Percentiles rank a stretch among this genome's conserved stretches.
These are phyloP conservation scores for Drosophila teissieri DNA, from an alignment of 1,140 invertebrate species.

Conservation along the genomic window DNA sequence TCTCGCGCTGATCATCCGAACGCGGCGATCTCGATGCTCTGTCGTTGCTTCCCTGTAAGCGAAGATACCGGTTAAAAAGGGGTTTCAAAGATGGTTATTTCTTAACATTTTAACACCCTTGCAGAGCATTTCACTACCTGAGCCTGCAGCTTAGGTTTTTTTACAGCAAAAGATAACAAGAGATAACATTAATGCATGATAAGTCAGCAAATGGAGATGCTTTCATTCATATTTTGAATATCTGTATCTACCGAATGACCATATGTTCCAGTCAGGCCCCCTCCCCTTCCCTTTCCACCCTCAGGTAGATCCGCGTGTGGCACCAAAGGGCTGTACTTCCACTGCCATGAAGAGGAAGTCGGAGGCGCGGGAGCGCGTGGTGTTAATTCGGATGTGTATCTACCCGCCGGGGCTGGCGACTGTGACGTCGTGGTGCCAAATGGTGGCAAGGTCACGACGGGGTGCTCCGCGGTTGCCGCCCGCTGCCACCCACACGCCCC, in stretches of 20 bases:
- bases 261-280: constrained; percentile 6
- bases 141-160: no score
- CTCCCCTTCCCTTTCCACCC: background rate
- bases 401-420: constrained; percentile 5
- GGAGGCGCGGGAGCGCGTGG: constrained; percentile 31
- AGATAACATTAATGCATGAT: no score
- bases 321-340: constrained; percentile 2
- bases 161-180: no score
- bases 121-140: background rate
- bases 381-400: constrained; percentile 38
- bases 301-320: background rate
- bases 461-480: constrained; percentile 3
- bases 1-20: constrained; percentile 80
- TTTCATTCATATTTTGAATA: no score
- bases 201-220: no score
- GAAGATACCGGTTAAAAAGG: background rate
- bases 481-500: background rate
- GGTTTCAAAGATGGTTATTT: background rate
- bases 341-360: background rate
- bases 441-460: constrained; percentile 41
- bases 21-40: constrained; percentile 81
- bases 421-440: constrained; percentile 26
- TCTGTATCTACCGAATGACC: background rate
- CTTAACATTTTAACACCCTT: background rate
- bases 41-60: constrained; percentile 77